Evolutionary conservation across 2,113 vertebrate species (phyloP).

Genomic region (Pteropus alecto): DNA sequence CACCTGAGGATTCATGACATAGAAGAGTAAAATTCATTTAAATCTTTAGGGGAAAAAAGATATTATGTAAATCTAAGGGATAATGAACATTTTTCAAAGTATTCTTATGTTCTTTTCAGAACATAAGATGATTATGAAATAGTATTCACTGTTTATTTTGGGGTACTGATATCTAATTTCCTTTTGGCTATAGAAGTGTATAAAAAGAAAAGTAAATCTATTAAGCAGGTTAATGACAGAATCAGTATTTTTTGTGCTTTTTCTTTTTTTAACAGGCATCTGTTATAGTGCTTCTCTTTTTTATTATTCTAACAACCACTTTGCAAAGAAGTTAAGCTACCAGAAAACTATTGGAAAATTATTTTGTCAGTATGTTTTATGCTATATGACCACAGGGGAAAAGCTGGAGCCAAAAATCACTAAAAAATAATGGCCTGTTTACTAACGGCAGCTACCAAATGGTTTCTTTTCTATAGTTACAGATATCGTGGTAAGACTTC

Average conservation of each 20-base stretch:
- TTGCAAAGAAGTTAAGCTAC: not conserved
- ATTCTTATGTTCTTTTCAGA: not conserved
- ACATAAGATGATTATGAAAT: not conserved
- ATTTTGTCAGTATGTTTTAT: slow-evolving; percentile 46
- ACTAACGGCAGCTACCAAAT: not conserved
- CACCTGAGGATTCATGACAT: not conserved
- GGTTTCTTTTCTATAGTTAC: not conserved
- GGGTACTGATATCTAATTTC: not conserved
- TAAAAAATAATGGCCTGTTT: not conserved
- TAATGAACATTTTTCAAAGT: not conserved
- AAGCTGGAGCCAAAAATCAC: not conserved
- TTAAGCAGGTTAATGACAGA: not conserved
- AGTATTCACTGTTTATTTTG: not conserved
- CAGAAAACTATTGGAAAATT: slow-evolving; percentile 32
- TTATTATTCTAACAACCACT: not conserved
- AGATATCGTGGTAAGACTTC: not conserved
- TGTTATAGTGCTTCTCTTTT: not conserved
- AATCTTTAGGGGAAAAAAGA: not conserved
- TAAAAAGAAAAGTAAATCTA: not conserved
- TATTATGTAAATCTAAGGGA: not conserved
- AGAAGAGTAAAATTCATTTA: not conserved
- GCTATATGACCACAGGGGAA: not conserved
- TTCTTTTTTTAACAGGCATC: not conserved
- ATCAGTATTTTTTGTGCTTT: not conserved
- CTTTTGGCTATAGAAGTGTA: slow-evolving; percentile 5